Evolutionary conservation across 2,888 invertebrate species (phyloP).

Genomic region (Serripes groenlandicus): DNA sequence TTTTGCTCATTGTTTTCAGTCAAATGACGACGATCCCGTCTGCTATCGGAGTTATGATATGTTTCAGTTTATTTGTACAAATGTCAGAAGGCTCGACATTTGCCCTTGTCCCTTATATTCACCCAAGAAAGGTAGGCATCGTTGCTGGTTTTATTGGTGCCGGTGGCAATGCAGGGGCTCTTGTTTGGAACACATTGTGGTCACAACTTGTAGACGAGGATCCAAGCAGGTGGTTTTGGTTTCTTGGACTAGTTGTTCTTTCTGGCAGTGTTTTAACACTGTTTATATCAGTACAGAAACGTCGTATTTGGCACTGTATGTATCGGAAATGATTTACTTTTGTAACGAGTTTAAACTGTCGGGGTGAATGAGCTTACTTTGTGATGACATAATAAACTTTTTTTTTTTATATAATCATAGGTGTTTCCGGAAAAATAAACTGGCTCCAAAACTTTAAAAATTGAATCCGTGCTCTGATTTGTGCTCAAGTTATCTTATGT

Average conservation of each 20-base stretch:
- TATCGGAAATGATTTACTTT: conserved; percentile 5
- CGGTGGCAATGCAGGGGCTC: conserved; percentile 54
- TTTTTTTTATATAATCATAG: too few species aligned
- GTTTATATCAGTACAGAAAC: conserved; percentile 29
- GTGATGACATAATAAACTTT: too few species aligned
- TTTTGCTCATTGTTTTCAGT: conserved; percentile 58
- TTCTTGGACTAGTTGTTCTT: conserved; percentile 43
- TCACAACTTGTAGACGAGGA: conserved; percentile 39
- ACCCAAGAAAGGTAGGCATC: conserved; percentile 42
- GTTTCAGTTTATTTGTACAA: conserved; percentile 46
- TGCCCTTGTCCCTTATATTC: conserved; percentile 19
- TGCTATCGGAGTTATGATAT: conserved; percentile 46
- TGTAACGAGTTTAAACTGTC: too few species aligned
- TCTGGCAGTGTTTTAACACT: conserved; percentile 35
- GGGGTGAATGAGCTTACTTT: too few species aligned
- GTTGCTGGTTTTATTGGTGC: conserved; percentile 58
- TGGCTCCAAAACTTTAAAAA: too few species aligned
- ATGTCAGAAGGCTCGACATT: conserved; percentile 57
- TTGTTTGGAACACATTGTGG: conserved; percentile 60
- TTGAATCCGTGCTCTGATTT: too few species aligned
- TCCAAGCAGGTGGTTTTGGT: conserved; percentile 55
- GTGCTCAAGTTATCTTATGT: too few species aligned
- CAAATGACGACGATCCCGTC: conserved; percentile 31
- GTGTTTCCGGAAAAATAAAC: too few species aligned
- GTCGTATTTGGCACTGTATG: conserved; percentile 22